Base-by-base conservation (phyloP, 2,888 invertebrate species). In the Drosophila eohydei region DNA sequence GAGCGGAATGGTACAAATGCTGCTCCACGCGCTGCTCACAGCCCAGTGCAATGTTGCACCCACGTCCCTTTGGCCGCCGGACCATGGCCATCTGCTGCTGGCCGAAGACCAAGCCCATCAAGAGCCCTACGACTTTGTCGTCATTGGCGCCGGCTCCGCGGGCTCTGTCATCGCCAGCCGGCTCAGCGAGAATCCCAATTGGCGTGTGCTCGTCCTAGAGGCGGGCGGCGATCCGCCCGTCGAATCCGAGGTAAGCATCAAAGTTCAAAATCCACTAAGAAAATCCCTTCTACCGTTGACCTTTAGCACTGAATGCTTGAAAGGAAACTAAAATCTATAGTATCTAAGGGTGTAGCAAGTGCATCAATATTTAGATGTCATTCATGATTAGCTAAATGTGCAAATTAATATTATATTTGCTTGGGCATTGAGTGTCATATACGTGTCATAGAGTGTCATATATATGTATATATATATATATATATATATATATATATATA, bases 11-110 rank as follows among this genome's bases (percentile, higher is more conserved):
- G 95, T 96, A 65, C 87, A 93, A 1, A 93, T 94, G 2, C 91
- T 95, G 0, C 81, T 96, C 34, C 95, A 95, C 76, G 93, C 94
- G 0, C 89, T 96, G 32, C 83, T 95, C 12, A 91, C 94, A 0
- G 94, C 95, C 0, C 95, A 95, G 78, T 95, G 95, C 78, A 92
- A 93, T 0, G 80, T 95, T 11, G 93, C 93, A 0, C 93, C 93
- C 0, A 92, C 93, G 52, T 93, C 93, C 1, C 67, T 93, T 3
- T 95, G 95, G 93, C 95, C 95, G 0, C 83, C 87, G 11, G 95
- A 95, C 61, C 91, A 91, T 63, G 88, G 88, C 3, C 83, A 83
- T 3, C 16, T 9, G 9, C 16, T 9, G 41, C n/a, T 55, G 0
- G 79, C 80, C 0, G 41, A 87, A 26, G 21, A 8, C 4, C 28